Percentiles rank a stretch among this genome's conserved stretches.
phyloP scores from a whole-genome alignment of 2,797 vertebrate species.

The Paramormyrops hopkinsi region DNA sequence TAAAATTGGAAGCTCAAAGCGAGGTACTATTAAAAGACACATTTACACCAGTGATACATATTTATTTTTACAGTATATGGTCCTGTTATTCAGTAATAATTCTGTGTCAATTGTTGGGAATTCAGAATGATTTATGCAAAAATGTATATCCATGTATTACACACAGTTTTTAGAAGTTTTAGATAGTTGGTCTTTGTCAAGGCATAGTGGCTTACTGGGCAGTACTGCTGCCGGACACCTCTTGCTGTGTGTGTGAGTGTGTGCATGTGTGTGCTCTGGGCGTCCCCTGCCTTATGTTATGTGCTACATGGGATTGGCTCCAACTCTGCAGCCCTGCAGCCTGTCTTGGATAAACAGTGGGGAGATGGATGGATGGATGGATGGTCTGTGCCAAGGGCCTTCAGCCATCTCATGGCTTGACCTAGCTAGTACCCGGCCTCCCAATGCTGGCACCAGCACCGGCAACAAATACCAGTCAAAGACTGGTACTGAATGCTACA shows the following conservation, averaged over 20 bases:
- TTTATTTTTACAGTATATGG: background rate
- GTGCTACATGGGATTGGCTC: background rate
- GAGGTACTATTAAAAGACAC: slow-evolving; percentile 45
- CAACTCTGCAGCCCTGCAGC: background rate
- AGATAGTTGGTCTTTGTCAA: background rate
- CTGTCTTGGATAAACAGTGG: background rate
- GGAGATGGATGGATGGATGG: background rate
- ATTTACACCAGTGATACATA: background rate
- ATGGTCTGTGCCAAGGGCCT: background rate
- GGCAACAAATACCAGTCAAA: background rate
- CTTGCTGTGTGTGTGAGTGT: background rate
- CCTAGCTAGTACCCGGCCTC: background rate
- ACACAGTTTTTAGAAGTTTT: background rate
- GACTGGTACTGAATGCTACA: background rate
- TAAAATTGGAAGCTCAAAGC: slow-evolving; percentile 36
- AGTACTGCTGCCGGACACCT: background rate
- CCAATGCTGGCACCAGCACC: background rate
- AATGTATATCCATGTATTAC: background rate
- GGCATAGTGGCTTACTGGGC: background rate
- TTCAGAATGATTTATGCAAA: background rate
- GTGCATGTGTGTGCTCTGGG: background rate
- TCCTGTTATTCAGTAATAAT: background rate
- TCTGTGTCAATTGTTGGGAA: background rate
- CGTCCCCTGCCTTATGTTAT: background rate
- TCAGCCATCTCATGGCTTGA: background rate